Conservation (phyloP, 2,113 vertebrate species). For the Vulpes ferrilata region DNA sequence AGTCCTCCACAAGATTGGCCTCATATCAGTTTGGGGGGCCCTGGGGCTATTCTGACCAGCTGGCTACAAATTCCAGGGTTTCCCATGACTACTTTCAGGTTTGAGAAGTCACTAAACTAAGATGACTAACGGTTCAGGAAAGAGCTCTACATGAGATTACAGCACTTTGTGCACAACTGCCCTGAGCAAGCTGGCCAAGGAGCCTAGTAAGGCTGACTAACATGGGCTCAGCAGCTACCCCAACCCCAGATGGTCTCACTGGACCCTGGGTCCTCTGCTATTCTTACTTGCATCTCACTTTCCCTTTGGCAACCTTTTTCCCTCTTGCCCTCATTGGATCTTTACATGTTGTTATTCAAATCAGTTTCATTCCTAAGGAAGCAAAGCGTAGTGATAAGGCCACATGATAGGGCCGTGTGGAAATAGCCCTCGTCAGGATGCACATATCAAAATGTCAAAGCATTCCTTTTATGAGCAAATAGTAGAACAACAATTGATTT, state of each 20-base stretch:
- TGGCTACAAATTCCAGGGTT: background rate
- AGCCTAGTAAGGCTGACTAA: background rate
- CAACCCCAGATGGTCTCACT: rapidly evolving
- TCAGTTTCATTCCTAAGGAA: background rate
- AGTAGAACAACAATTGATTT: background rate
- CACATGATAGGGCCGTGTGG: background rate
- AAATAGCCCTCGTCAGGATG: background rate
- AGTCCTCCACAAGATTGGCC: background rate
- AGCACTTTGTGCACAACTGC: background rate
- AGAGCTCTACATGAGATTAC: background rate
- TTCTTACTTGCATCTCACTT: background rate
- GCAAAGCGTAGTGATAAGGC: background rate
- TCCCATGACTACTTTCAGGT: background rate
- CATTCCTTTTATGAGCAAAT: background rate
- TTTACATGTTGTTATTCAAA: background rate
- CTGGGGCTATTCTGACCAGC: background rate
- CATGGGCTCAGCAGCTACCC: too few relatives aligned
- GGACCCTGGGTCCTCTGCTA: rapidly evolving
- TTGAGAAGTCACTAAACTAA: background rate
- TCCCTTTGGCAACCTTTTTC: background rate
- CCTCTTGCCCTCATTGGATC: background rate
- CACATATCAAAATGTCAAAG: background rate
- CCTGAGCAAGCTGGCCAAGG: background rate
- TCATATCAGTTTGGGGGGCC: background rate
- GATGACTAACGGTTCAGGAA: background rate